Conservation (phyloP, 1,140 invertebrate species). For the Cydia pomonella region DNA sequence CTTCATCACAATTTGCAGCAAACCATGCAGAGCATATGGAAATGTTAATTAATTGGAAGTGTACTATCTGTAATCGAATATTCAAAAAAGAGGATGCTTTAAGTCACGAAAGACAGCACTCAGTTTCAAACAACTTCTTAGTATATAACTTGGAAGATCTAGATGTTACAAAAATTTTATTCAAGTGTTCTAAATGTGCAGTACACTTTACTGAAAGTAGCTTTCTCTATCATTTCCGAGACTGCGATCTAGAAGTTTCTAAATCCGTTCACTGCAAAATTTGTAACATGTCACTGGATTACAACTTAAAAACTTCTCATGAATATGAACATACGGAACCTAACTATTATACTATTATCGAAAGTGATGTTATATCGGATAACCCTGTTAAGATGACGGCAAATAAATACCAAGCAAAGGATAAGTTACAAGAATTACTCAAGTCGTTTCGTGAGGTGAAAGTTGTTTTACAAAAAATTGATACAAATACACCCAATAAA, state of each 20-base stretch:
- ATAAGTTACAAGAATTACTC: neutral
- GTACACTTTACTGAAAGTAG: slow-evolving; percentile 52
- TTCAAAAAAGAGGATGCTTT: slow-evolving; percentile 55
- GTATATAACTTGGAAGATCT: slow-evolving; percentile 44
- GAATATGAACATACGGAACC: slow-evolving; percentile 40
- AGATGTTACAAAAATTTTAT: slow-evolving; percentile 43
- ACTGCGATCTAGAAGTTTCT: slow-evolving; percentile 43
- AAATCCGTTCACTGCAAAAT: slow-evolving; percentile 49
- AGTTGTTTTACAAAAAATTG: slow-evolving; percentile 19
- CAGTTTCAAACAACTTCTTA: slow-evolving; percentile 44
- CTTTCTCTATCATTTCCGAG: slow-evolving; percentile 45
- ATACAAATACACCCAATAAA: neutral
- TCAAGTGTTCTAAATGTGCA: slow-evolving; percentile 55
- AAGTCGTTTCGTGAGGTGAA: neutral
- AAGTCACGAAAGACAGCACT: slow-evolving; percentile 58
- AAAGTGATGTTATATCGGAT: slow-evolving; percentile 37
- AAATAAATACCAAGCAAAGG: neutral
- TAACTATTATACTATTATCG: slow-evolving; percentile 45
- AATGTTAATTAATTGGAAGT: slow-evolving; percentile 58
- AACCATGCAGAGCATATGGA: slow-evolving; percentile 54
- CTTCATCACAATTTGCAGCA: slow-evolving; percentile 48
- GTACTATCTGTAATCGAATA: slow-evolving; percentile 49
- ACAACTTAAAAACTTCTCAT: slow-evolving; percentile 43
- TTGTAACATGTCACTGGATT: slow-evolving; percentile 57
- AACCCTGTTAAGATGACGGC: slow-evolving; percentile 12